These are phyloP conservation scores for Monomorium pharaonis DNA, from an alignment of 1,140 invertebrate species.

Conservation along the genomic window DNA sequence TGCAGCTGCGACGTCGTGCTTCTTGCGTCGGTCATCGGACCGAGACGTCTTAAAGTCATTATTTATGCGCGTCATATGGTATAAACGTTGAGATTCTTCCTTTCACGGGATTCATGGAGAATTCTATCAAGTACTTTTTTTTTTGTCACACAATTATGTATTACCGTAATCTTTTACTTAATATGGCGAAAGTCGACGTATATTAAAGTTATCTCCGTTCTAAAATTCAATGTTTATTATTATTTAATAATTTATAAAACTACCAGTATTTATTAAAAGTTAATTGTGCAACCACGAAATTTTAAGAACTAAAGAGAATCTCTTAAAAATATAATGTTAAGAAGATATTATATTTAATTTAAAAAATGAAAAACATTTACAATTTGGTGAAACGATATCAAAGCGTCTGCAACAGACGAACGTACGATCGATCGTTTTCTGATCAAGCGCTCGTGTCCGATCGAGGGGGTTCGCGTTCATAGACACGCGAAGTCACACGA, in stretches of 20 bases:
- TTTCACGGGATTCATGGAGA: slow-evolving; percentile 50
- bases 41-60: slow-evolving; percentile 78
- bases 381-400: not conserved
- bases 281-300: not conserved
- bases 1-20: slow-evolving; percentile 80
- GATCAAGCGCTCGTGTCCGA: slow-evolving; percentile 41
- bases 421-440: slow-evolving; percentile 44
- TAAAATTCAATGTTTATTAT: not conserved
- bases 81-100: slow-evolving; percentile 80
- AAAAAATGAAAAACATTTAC: not conserved
- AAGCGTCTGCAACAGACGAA: not conserved
- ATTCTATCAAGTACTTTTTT: slow-evolving; percentile 14
- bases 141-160: slow-evolving; percentile 22
- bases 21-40: slow-evolving; percentile 76
- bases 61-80: slow-evolving; percentile 76
- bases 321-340: not conserved
- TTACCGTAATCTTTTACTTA: not conserved
- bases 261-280: not conserved
- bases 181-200: not conserved
- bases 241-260: not conserved
- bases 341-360: not conserved
- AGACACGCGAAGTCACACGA: slow-evolving; percentile 71
- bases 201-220: not conserved
- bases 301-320: not conserved
- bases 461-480: slow-evolving; percentile 25